These are phyloP conservation scores for Apis dorsata DNA, from an alignment of 1,140 invertebrate genomes.

Conservation along the genomic window DNA sequence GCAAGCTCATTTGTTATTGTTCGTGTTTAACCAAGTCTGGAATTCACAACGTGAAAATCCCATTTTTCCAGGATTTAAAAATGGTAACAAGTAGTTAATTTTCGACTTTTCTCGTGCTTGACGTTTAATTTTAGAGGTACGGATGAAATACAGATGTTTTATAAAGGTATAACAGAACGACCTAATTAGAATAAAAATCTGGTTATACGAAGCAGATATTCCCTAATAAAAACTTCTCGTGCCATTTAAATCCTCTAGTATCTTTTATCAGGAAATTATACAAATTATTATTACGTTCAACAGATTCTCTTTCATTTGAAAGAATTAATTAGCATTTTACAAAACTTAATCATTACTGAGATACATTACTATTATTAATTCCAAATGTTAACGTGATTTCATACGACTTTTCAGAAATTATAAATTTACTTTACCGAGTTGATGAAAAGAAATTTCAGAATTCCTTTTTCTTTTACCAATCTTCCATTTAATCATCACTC, in stretches of 20 bases:
- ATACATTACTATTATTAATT: no score
- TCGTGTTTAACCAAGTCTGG: background rate
- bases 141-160: background rate
- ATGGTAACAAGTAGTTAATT: conserved; percentile 4
- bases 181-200: background rate
- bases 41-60: background rate
- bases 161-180: background rate
- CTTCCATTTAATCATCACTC: no score
- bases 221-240: no score
- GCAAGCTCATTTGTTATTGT: background rate
- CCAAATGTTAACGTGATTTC: no score
- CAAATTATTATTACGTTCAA: background rate
- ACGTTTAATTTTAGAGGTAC: background rate
- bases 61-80: background rate
- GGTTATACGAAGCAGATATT: background rate
- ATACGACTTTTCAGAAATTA: no score
- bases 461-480: no score
- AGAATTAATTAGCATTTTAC: no score
- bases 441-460: no score
- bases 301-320: no score
- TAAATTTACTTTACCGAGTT: no score
- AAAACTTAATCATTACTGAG: no score
- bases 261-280: background rate
- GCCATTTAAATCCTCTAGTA: no score
- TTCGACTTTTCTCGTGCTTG: background rate